Evolutionary conservation across 2,113 vertebrate genomes (phyloP).

Genomic region (Noturus placidus): DNA sequence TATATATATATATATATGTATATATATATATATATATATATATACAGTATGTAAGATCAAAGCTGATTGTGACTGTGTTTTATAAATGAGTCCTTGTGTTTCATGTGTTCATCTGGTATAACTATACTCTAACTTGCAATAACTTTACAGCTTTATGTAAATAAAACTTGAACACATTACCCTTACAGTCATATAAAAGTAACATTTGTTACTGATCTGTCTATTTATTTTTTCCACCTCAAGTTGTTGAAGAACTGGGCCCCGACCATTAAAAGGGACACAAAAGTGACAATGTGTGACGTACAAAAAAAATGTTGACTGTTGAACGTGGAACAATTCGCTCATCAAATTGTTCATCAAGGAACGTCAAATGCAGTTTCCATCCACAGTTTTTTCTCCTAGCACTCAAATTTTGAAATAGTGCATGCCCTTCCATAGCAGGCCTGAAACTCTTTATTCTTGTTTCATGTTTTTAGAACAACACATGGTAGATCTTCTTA

Average conservation of each 20-base stretch:
- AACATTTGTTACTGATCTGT: too few relatives aligned
- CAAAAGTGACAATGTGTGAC: background rate
- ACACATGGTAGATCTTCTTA: background rate
- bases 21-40: too few relatives aligned
- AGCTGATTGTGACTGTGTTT: background rate
- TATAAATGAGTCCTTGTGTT: background rate
- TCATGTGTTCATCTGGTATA: background rate
- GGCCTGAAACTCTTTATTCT: background rate
- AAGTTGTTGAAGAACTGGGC: background rate
- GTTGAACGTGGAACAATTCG: conserved; percentile 34
- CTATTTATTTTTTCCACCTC: background rate
- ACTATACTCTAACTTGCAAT: background rate
- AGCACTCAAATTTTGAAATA: conserved; percentile 11
- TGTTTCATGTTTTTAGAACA: background rate
- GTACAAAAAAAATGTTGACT: conserved; percentile 18
- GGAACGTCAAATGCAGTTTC: conserved; percentile 31
- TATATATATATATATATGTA: too few relatives aligned
- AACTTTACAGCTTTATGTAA: background rate
- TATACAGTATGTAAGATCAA: background rate
- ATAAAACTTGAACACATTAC: background rate
- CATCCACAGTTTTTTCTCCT: conserved; percentile 26
- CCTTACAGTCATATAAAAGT: background rate
- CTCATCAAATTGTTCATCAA: conserved; percentile 12
- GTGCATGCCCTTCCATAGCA: background rate
- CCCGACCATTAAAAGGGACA: background rate